Evolutionary conservation across 2,113 vertebrate genomes (phyloP).

Genomic region (Rhynchomys soricoides): DNA sequence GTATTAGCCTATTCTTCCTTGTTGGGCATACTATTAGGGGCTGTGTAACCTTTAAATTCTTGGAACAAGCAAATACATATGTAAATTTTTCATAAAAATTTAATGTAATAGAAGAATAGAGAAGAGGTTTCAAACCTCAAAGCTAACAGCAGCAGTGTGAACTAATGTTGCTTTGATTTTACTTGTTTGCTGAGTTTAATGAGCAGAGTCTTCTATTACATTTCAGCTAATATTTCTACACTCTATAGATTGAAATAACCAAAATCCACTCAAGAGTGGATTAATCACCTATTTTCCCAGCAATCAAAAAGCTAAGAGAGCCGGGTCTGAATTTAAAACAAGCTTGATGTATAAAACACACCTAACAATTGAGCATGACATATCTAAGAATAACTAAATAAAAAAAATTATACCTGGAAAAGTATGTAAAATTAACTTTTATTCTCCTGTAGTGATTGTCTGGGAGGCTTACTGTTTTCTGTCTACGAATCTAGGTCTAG

Average conservation of each 20-base stretch:
- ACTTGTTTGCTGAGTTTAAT: background rate
- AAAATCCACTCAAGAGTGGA: background rate
- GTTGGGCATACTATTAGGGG: background rate
- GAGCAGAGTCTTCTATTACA: background rate
- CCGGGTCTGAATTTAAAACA: background rate
- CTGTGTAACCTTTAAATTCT: background rate
- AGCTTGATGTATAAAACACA: background rate
- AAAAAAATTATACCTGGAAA: background rate
- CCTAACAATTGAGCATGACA: background rate
- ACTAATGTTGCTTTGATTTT: background rate
- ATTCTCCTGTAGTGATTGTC: too few species aligned
- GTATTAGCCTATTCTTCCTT: background rate
- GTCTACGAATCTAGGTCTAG: too few species aligned
- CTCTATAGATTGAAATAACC: background rate
- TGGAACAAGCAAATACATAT: accelerated
- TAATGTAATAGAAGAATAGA: background rate
- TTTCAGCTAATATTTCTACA: background rate
- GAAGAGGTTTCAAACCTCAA: background rate
- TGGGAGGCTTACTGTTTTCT: too few species aligned
- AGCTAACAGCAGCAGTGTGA: background rate
- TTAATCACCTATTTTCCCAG: background rate
- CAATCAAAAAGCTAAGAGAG: background rate
- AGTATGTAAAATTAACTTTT: too few species aligned
- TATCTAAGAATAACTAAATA: background rate
- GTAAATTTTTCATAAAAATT: background rate